Conservation (phyloP, 2,888 invertebrate genomes). For the Lithodes maja region DNA sequence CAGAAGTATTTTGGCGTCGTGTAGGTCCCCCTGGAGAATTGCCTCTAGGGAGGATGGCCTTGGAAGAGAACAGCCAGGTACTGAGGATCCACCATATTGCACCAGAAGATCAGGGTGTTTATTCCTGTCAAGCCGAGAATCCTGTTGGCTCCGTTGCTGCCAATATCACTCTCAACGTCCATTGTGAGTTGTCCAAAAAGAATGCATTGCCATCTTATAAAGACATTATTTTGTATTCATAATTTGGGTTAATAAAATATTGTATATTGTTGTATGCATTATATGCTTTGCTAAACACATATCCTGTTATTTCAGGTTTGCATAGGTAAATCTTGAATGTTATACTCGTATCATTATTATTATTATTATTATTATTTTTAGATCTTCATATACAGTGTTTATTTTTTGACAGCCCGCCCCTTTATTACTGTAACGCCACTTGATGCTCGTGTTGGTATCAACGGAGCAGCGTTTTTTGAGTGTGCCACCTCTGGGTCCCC, state of each 20-base stretch:
- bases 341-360: background rate
- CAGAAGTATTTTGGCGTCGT: conserved; percentile 91
- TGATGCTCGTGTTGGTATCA: conserved; percentile 67
- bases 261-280: background rate
- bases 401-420: conserved; percentile 60
- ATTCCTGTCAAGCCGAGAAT: conserved; percentile 93
- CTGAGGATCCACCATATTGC: conserved; percentile 88
- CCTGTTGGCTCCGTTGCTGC: conserved; percentile 90
- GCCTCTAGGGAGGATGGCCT: conserved; percentile 65
- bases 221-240: background rate
- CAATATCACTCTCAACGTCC: conserved; percentile 89
- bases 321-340: background rate
- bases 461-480: conserved; percentile 66
- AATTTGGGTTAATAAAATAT: conserved; percentile 2
- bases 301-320: no score
- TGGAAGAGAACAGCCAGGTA: conserved; percentile 83
- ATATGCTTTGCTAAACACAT: background rate
- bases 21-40: conserved; percentile 61
- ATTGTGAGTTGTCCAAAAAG: conserved; percentile 82
- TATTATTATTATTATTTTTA: background rate
- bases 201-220: no score
- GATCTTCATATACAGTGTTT: background rate
- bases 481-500: conserved; percentile 69
- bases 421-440: conserved; percentile 65
- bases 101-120: conserved; percentile 89